phyloP scores from a whole-genome alignment of 2,888 invertebrate species.

The Oligia latruncula region DNA sequence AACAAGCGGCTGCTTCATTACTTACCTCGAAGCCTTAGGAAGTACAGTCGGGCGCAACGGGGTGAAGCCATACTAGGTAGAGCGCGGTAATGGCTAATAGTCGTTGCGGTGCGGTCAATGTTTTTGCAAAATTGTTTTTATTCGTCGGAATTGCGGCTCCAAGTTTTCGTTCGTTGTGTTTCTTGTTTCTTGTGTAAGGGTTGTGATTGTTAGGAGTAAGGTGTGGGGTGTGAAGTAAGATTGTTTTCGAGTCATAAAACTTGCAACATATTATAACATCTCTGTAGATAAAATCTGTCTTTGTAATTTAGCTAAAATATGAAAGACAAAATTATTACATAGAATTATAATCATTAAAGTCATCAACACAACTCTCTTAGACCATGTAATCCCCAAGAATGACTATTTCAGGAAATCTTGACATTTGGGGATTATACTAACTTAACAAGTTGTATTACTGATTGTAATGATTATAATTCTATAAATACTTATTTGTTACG shows the following conservation, averaged over 20 bases:
- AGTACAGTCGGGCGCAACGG: slow-evolving; percentile 67
- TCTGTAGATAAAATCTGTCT: not conserved
- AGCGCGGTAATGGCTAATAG: slow-evolving; percentile 63
- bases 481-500: no score
- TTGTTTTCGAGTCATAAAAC: not conserved
- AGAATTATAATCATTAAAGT: no score
- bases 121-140: slow-evolving; percentile 64
- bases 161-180: slow-evolving; percentile 30
- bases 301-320: not conserved
- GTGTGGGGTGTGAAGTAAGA: not conserved
- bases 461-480: no score
- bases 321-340: not conserved
- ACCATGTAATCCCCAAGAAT: no score
- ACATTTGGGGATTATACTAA: no score
- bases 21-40: slow-evolving; percentile 76
- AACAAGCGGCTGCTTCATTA: slow-evolving; percentile 67
- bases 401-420: no score
- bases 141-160: slow-evolving; percentile 42
- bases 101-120: slow-evolving; percentile 60
- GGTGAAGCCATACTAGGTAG: slow-evolving; percentile 73
- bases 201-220: slow-evolving; percentile 23
- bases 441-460: no score
- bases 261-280: rapidly evolving
- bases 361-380: no score
- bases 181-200: slow-evolving; percentile 10